Evolutionary conservation across 2,113 vertebrate genomes (phyloP), one percentile per base, ranked within the genome.

Genomic region (Lanius collurio): DNA sequence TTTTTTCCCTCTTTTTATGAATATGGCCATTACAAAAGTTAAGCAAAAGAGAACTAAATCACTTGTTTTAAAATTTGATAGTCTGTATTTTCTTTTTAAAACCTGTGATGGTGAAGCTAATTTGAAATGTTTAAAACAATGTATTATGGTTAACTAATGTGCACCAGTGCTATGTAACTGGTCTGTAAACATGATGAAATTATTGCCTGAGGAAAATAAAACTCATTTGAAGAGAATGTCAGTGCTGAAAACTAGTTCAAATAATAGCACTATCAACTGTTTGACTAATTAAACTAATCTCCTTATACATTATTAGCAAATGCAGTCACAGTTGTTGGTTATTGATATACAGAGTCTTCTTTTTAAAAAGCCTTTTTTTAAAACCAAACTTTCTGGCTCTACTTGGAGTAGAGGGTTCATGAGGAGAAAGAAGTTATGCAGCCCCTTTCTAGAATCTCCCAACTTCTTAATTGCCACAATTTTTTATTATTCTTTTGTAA

Each of bases 261-360:
- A 94, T 88, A 64, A 86, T 68, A 77, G 75, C 86, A 52, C 22
- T 85, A 90, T 89, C 93, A 96, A 75, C 75, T 60, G 37, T 91
- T 93, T 86, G 76, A 77, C 60, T 90, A 93, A 90, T 92, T 93
- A 87, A 94, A 84, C 64, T 94, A 91, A 85, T 96, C 80, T 92
- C 64, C 77, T 92, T 91, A 82, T 30, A 23, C 27, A 7, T 87
- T 88, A 94, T 89, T 92, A 93, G 90, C 76, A 83, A 89, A 92
- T 78, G 39, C 83, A 92, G 73, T n/a, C 53, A 42, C 69, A 69
- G 69, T 75, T 87, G 69, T 78, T 82, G 44, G n/a, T 87, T 89
- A 95, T 76, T 94, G 87, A 82, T 95, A 49, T 30, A 71, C 0
- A 3, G 53, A 67, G 42, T 78, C 56, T 44, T 57, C 37, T 53